Base-by-base conservation (phyloP, 2,888 invertebrate genomes). In the Furcula furcula region DNA sequence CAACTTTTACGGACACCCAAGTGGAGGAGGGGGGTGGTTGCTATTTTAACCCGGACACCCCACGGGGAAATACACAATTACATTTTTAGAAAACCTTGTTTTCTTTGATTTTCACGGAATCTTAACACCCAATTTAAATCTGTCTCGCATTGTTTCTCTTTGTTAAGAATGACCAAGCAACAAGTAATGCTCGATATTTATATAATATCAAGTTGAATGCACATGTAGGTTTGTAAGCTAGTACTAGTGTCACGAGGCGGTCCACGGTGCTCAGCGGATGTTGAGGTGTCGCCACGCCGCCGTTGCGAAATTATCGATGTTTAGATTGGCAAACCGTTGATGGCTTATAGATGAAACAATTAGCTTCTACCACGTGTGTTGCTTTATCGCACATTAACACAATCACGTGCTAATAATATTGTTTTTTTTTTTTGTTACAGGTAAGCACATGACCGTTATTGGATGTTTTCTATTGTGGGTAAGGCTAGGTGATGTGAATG, bases 231-330 rank as follows among this genome's bases (percentile, higher is more conserved):
- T 40, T 34, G 44, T 43, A 51, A 46, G 38, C 40, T 42, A 44
- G 38, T 46, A 40, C 40, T 42, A 44, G 38, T 44, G 59, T 68
- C 75, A 68, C 67, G 64, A 50, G 68, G 54, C 47, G 11, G 16
- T 26, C 29, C 29, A 36, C 52, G 50, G 36, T 36, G 31, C 36
- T 22, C 47, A 43, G 43, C 67, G 68, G 65, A 63, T 65, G 64
- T 66, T 58, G 58, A 52, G 31, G 53, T 55, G 55, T 50, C 45
- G 50, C 50, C 52, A 55, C 52, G 39, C 2, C 43, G 53, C 43
- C 55, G n/a, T 69, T 61, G 63, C 59, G 60, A 66, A 53, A 64
- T 48, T 42, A 50, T 54, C 34, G 9, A 45, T 46, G 56, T 34
- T 50, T 52, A 55, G 48, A 62, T 57, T 57, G 41, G n/a, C 44